Evolutionary conservation across 2,113 vertebrate genomes (phyloP), one percentile per base, ranked within the genome.

Genomic region (Hipposideros armiger): DNA sequence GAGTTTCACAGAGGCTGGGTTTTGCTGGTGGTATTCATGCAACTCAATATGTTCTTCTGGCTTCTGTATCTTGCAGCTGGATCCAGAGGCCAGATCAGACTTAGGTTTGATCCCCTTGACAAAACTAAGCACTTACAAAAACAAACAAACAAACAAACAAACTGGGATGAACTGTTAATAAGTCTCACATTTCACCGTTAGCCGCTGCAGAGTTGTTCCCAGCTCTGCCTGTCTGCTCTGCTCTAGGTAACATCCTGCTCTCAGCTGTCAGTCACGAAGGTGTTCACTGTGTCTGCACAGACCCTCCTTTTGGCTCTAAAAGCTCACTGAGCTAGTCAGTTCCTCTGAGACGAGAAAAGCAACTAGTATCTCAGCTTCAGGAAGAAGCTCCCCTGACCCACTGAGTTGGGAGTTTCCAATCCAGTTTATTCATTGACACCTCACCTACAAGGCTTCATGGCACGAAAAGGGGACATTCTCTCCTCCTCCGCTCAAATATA

Each of bases 241-340:
- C 30, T 64, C 58, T 45, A 26, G 0, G 32, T 0, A 9, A 3
- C 50, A 45, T 7, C 10, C 60, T 58, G 32, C 56, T 54, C 26
- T 11, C 1, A 0, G 8, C 28, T 24, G 54, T 45, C 82, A 50
- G 40, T 30, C 67, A 7, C n/a, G n/a, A 52, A 77, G 32, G 24
- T 6, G 45, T 54, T 42, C 47, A 1, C 62, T 4, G 54, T 11
- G 52, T 10, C 40, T 1, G 1, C 54, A 66, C 26, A n/a, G 11
- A 14, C 2, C 16, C 47, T 2, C 32, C 24, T 20, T 20, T 42
- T 2, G 76, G 26, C 60, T 81, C 19, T n/a, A 28, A n/a, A 13
- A 64, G 36, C 20, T 45, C 11, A 0, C 1, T 15, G 62, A 8
- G 3, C 26, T 64, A 2, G 70, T 15, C 8, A 11, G 62, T 5